phyloP scores from a whole-genome alignment of 2,888 invertebrate species.

The Apantesis nais region DNA sequence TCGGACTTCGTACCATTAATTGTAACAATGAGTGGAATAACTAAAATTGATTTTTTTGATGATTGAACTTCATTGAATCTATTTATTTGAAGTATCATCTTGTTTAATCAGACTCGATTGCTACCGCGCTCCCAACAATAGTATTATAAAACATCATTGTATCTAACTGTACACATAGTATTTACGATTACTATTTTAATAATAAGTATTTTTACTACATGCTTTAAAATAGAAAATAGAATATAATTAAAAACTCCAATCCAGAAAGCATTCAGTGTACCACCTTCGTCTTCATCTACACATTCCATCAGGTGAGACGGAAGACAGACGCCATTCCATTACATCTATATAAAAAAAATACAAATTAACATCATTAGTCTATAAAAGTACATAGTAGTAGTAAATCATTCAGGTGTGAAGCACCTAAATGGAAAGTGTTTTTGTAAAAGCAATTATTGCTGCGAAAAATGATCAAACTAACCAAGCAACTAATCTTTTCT shows the following conservation, averaged over 20 bases:
- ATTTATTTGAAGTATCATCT: not conserved
- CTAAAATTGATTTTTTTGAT: not conserved
- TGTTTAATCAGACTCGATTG: not conserved
- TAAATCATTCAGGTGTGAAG: not conserved
- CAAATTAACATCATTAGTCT: not conserved
- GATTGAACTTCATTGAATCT: slow-evolving; percentile 10
- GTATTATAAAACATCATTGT: not conserved
- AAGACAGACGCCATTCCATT: too few relatives aligned
- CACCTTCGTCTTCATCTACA: too few relatives aligned
- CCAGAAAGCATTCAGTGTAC: not conserved
- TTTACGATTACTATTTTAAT: not conserved
- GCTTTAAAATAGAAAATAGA: too few relatives aligned
- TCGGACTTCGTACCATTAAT: slow-evolving; percentile 7
- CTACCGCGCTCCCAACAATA: not conserved
- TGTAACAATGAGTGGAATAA: slow-evolving; percentile 1
- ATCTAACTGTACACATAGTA: not conserved
- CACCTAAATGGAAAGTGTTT: not conserved
- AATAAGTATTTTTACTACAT: not conserved
- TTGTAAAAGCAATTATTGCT: not conserved
- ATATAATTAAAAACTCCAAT: not conserved
- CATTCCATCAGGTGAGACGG: too few relatives aligned
- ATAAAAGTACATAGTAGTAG: not conserved
- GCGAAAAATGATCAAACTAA: not conserved
- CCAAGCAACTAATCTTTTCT: not conserved
- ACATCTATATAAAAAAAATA: too few relatives aligned